Conservation (phyloP, 2,888 invertebrate species). For the Congeria kusceri region DNA sequence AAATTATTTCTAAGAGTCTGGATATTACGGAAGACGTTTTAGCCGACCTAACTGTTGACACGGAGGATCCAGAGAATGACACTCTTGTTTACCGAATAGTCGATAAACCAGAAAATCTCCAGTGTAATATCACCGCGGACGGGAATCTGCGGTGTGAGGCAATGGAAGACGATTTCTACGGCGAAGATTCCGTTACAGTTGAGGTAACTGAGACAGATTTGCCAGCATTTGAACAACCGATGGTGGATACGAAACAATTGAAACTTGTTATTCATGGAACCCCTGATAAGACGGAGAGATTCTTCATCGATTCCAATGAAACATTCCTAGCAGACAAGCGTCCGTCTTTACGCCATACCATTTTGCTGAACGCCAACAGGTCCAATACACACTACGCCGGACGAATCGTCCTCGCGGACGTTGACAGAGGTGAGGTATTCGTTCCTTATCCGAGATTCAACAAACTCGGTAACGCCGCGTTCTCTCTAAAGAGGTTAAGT, state of each 20-base stretch:
- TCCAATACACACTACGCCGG: slow-evolving; percentile 29
- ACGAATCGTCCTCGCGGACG: slow-evolving; percentile 45
- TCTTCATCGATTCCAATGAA: slow-evolving; percentile 41
- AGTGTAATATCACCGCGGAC: slow-evolving; percentile 44
- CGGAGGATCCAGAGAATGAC: slow-evolving; percentile 62
- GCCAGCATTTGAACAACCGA: slow-evolving; percentile 33
- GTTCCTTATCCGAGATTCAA: slow-evolving; percentile 6
- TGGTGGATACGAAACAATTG: slow-evolving; percentile 21
- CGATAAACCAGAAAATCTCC: slow-evolving; percentile 35
- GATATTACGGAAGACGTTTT: slow-evolving; percentile 32
- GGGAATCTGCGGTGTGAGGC: slow-evolving; percentile 54
- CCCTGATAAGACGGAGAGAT: slow-evolving; percentile 45
- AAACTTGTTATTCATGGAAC: slow-evolving; percentile 18
- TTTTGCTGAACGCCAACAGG: slow-evolving; percentile 39
- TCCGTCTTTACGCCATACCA: slow-evolving; percentile 24
- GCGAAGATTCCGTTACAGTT: slow-evolving; percentile 45
- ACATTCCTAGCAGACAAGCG: slow-evolving; percentile 32
- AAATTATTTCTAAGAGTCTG: slow-evolving; percentile 30
- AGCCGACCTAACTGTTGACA: slow-evolving; percentile 23
- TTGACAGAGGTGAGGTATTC: slow-evolving; percentile 48
- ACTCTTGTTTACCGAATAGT: slow-evolving; percentile 48
- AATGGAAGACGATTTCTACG: slow-evolving; percentile 56
- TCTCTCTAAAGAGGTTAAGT: background rate
- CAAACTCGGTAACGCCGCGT: slow-evolving; percentile 45
- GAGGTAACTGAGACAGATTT: slow-evolving; percentile 52